Percentiles rank a stretch among this genome's conserved stretches.
Evolutionary conservation across 2,797 vertebrate species (phyloP).

Genomic region (Schizopygopsis malacanthus): DNA sequence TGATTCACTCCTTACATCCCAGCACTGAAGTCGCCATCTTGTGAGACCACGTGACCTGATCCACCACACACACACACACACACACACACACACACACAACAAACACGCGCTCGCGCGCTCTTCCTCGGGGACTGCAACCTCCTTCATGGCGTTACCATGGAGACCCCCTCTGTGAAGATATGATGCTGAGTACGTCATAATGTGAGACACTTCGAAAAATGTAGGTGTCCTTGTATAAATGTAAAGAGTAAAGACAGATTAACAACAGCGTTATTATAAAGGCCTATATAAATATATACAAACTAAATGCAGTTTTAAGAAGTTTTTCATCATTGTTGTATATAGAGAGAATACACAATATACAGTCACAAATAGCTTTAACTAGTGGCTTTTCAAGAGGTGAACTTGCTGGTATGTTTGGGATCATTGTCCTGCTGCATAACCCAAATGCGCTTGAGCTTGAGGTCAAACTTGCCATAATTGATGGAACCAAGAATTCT

Average conservation of each 20-base stretch:
- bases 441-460: too few relatives aligned
- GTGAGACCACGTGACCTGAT: slow-evolving; percentile 66
- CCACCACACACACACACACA: background rate
- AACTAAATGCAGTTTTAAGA: too few relatives aligned
- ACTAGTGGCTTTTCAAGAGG: too few relatives aligned
- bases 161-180: slow-evolving; percentile 44
- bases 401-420: too few relatives aligned
- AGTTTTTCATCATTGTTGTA: too few relatives aligned
- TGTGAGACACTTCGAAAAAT: background rate
- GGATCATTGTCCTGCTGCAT: too few relatives aligned
- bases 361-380: too few relatives aligned
- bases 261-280: too few relatives aligned
- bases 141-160: slow-evolving; percentile 65
- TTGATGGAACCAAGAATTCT: too few relatives aligned
- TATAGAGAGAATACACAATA: too few relatives aligned
- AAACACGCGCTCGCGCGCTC: background rate
- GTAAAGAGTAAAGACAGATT: background rate
- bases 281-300: too few relatives aligned
- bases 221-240: background rate
- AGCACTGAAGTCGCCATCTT: slow-evolving; percentile 67
- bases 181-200: slow-evolving; percentile 22
- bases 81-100: background rate
- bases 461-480: too few relatives aligned
- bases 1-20: slow-evolving; percentile 59
- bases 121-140: slow-evolving; percentile 59